Conservation (phyloP, 2,888 invertebrate species). For the Cephus sareptanus region DNA sequence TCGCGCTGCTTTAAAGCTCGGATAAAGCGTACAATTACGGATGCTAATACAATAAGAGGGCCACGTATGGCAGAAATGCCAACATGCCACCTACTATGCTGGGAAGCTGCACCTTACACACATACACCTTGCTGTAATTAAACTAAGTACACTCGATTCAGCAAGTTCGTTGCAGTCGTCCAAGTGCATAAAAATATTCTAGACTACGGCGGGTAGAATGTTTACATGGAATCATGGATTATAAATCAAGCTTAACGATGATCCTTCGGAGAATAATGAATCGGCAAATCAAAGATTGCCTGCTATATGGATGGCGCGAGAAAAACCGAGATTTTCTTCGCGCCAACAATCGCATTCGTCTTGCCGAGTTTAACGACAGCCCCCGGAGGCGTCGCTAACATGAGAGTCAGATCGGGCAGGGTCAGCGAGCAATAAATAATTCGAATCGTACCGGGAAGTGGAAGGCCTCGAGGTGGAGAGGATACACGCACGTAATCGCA, state of each 20-base stretch:
- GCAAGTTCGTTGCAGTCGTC: constrained; percentile 10
- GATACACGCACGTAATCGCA: constrained; percentile 11
- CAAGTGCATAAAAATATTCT: not conserved
- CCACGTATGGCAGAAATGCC: constrained; percentile 20
- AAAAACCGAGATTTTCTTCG: not conserved
- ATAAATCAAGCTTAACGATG: not conserved
- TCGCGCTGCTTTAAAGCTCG: constrained; percentile 10
- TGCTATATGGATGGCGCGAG: not conserved
- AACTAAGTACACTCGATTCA: constrained; percentile 28
- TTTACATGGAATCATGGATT: not conserved
- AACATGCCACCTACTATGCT: constrained; percentile 35
- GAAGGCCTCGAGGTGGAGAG: constrained; percentile 9
- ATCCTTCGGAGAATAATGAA: not conserved
- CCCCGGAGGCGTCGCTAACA: not conserved
- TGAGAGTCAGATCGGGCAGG: not conserved
- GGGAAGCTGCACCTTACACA: constrained; percentile 23
- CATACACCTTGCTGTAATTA: constrained; percentile 29
- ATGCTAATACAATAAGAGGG: constrained; percentile 7
- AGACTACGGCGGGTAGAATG: not conserved
- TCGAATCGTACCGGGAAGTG: not conserved
- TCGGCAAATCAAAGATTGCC: not conserved
- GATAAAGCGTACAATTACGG: constrained; percentile 6
- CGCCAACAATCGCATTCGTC: not conserved
- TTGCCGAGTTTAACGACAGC: not conserved
- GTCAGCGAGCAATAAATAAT: not conserved